Percentiles rank a stretch among this genome's conserved stretches.
Conservation (phyloP, 2,797 vertebrate genomes). For the Nasua narica region DNA sequence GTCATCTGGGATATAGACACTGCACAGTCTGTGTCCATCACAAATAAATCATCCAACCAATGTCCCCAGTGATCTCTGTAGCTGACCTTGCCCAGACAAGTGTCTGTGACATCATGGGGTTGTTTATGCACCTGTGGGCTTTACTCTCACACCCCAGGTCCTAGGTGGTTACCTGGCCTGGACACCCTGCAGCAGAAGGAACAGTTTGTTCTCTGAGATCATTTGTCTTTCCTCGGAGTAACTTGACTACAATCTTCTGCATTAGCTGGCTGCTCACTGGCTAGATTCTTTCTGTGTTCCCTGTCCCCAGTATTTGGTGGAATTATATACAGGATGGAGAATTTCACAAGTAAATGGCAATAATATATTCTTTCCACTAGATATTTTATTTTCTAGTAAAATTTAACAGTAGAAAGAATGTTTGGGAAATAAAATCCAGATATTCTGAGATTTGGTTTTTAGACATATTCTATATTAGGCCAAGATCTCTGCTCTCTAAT, state of each 20-base stretch:
- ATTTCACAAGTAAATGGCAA: neutral
- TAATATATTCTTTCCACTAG: neutral
- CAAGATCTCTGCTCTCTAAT: neutral
- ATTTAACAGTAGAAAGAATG: neutral
- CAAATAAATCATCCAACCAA: neutral
- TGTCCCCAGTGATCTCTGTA: slow-evolving; percentile 84
- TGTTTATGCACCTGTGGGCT: slow-evolving; percentile 85
- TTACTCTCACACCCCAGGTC: slow-evolving; percentile 89
- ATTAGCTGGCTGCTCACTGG: neutral
- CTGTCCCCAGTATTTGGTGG: neutral
- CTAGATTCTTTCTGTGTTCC: neutral
- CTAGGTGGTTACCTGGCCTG: slow-evolving; percentile 86
- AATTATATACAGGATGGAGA: neutral
- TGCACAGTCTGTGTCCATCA: neutral
- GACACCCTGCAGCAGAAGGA: slow-evolving; percentile 90
- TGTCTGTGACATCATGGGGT: slow-evolving; percentile 91
- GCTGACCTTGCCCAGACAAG: slow-evolving; percentile 85
- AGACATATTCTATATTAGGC: neutral
- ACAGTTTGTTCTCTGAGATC: slow-evolving; percentile 92
- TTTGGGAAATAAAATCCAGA: neutral
- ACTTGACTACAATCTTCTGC: slow-evolving; percentile 74
- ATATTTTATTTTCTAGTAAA: neutral
- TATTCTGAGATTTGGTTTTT: neutral
- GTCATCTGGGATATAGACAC: neutral
- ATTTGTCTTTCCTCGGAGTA: slow-evolving; percentile 90